These are phyloP conservation scores for Drosophila prolongata DNA, from an alignment of 2,888 invertebrate species.

Conservation along the genomic window DNA sequence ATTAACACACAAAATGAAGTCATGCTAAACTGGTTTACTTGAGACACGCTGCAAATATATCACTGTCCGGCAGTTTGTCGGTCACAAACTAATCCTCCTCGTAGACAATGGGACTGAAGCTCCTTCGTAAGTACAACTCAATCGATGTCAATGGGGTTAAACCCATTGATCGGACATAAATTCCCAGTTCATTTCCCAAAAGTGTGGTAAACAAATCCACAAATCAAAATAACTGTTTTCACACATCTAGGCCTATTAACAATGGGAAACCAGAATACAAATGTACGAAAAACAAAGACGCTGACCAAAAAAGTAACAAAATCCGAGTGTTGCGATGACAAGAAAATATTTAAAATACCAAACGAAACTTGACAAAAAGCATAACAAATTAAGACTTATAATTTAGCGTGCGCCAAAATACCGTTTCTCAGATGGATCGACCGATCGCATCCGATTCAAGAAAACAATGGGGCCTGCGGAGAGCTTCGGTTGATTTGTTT, in stretches of 20 bases:
- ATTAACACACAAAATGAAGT: constrained; percentile 11
- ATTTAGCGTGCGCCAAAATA: constrained; percentile 79
- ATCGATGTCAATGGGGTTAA: constrained; percentile 24
- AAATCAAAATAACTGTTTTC: constrained; percentile 67
- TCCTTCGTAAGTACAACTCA: constrained; percentile 7
- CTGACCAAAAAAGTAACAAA: constrained; percentile 13
- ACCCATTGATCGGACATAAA: constrained; percentile 36
- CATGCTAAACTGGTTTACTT: constrained; percentile 6
- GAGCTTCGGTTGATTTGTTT: constrained; percentile 57
- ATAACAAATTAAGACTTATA: constrained; percentile 71
- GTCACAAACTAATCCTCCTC: constrained; percentile 32
- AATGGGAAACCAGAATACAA: constrained; percentile 33
- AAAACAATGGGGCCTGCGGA: constrained; percentile 54
- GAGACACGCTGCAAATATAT: background rate
- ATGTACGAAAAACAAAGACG: constrained; percentile 14
- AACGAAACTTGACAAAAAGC: constrained; percentile 44
- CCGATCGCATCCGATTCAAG: background rate
- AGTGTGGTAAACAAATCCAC: constrained; percentile 40
- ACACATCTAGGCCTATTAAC: constrained; percentile 65
- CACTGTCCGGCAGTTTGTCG: background rate
- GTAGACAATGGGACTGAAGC: background rate
- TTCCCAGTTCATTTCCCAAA: constrained; percentile 16
- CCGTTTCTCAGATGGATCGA: constrained; percentile 52
- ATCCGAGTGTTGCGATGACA: constrained; percentile 25
- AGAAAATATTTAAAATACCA: constrained; percentile 37